phyloP scores from a whole-genome alignment of 2,888 invertebrate genomes.

The Acleris cristana region DNA sequence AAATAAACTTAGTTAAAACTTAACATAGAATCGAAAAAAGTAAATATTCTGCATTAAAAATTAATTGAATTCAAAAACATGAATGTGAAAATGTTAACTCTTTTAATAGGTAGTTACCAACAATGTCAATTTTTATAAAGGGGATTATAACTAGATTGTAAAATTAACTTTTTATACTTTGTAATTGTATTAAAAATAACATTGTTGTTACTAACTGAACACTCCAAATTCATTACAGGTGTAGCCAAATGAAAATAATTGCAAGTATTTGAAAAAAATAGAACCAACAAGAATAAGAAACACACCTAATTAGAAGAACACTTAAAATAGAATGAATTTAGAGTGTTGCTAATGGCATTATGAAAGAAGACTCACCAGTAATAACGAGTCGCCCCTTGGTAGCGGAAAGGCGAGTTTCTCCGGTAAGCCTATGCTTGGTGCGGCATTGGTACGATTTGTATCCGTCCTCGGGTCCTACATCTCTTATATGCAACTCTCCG shows the following conservation, averaged over 20 bases:
- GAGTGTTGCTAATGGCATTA: constrained; percentile 26
- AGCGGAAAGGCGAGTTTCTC: constrained; percentile 95
- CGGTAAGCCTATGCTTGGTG: constrained; percentile 95
- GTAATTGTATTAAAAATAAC: background rate
- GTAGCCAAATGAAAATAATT: background rate
- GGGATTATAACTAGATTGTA: background rate
- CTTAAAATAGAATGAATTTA: constrained; percentile 18
- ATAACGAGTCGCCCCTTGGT: constrained; percentile 97
- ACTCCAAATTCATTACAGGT: constrained; percentile 24
- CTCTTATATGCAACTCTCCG: constrained; percentile 97
- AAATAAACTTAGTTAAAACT: too few species aligned
- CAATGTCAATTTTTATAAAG: constrained; percentile 11
- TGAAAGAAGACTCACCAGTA: constrained; percentile 89
- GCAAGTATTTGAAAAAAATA: too few species aligned
- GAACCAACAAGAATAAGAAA: too few species aligned
- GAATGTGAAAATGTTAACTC: background rate
- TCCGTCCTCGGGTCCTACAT: constrained; percentile 97
- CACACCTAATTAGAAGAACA: too few species aligned
- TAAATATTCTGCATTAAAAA: constrained; percentile 22
- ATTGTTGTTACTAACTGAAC: constrained; percentile 32
- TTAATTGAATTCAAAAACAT: constrained; percentile 25
- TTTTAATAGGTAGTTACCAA: constrained; percentile 17
- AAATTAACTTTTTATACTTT: too few species aligned
- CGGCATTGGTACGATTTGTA: constrained; percentile 97
- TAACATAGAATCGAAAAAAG: background rate